A percentile compares a stretch with the other conserved stretches of the same genome.
Conservation (phyloP, 2,888 invertebrate species). For the Leptopilina myrica region DNA sequence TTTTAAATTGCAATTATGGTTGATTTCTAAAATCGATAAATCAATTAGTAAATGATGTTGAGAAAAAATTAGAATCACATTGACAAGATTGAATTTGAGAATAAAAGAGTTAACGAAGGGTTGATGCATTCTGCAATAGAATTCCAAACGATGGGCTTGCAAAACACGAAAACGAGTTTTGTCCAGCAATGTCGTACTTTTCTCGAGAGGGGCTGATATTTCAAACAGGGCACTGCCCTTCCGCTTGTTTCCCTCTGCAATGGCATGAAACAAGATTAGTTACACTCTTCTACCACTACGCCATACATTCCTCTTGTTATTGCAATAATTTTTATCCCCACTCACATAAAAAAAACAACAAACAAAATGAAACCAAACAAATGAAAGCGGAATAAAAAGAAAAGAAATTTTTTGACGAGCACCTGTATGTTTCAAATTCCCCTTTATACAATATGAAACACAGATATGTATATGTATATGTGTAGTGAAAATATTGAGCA, state of each 20-base stretch:
- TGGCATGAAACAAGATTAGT: constrained; percentile 38
- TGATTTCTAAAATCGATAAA: not conserved
- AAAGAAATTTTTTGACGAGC: not conserved
- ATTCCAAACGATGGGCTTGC: constrained; percentile 22
- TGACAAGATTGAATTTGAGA: constrained; percentile 24
- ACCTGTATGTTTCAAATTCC: constrained; percentile 14
- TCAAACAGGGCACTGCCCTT: constrained; percentile 39
- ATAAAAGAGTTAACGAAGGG: constrained; percentile 30
- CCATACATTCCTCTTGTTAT: constrained; percentile 22
- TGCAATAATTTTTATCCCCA: not conserved
- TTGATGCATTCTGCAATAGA: constrained; percentile 20
- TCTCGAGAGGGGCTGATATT: constrained; percentile 46
- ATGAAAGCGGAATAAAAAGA: not conserved
- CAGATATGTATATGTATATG: not conserved
- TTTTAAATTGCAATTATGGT: too few species aligned
- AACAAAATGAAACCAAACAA: not conserved
- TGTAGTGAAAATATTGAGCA: constrained; percentile 25
- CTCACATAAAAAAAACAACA: not conserved
- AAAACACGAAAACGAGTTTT: constrained; percentile 45
- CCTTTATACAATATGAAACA: not conserved
- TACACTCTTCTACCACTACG: constrained; percentile 23
- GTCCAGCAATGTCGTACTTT: constrained; percentile 46
- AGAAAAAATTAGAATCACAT: constrained; percentile 20
- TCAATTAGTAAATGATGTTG: constrained; percentile 10
- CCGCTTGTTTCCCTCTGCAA: constrained; percentile 34